Evolutionary conservation across 2,113 vertebrate genomes (phyloP).

Genomic region (Oenanthe melanoleuca): DNA sequence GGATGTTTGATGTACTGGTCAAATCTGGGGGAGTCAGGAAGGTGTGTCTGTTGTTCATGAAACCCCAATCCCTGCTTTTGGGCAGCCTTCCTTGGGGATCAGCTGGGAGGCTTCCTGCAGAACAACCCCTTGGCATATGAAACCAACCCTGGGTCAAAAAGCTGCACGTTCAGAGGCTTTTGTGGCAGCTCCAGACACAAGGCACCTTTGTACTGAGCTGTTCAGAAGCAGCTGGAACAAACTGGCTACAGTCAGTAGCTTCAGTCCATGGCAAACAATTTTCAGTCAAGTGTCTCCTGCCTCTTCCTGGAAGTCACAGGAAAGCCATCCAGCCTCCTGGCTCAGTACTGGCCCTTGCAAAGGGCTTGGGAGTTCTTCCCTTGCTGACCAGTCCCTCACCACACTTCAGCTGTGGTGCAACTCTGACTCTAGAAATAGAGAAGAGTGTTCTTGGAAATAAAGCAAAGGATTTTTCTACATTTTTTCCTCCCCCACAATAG

Average conservation of each 20-base stretch:
- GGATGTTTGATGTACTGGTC: fast-evolving
- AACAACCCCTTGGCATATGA: not conserved
- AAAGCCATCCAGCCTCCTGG: too few relatives aligned
- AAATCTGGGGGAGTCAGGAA: not conserved
- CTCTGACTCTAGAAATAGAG: too few relatives aligned
- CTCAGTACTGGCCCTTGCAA: too few relatives aligned
- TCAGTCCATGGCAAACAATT: too few relatives aligned
- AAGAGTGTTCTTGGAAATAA: too few relatives aligned
- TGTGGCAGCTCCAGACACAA: not conserved
- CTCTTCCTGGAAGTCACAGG: too few relatives aligned
- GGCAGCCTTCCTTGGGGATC: not conserved
- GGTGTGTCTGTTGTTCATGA: not conserved
- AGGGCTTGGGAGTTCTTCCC: too few relatives aligned
- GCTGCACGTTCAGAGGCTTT: not conserved
- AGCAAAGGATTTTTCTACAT: too few relatives aligned
- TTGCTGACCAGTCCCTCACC: too few relatives aligned
- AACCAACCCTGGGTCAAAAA: not conserved
- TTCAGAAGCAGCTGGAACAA: not conserved
- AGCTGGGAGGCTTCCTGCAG: not conserved
- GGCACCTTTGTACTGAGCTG: not conserved
- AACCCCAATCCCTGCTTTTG: not conserved
- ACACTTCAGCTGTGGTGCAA: too few relatives aligned
- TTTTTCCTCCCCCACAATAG: too few relatives aligned
- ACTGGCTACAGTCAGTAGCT: fast-evolving
- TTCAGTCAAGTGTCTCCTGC: too few relatives aligned